These are phyloP conservation scores for Cephus rjabovi DNA, from an alignment of 2,888 invertebrate species.

Conservation along the genomic window DNA sequence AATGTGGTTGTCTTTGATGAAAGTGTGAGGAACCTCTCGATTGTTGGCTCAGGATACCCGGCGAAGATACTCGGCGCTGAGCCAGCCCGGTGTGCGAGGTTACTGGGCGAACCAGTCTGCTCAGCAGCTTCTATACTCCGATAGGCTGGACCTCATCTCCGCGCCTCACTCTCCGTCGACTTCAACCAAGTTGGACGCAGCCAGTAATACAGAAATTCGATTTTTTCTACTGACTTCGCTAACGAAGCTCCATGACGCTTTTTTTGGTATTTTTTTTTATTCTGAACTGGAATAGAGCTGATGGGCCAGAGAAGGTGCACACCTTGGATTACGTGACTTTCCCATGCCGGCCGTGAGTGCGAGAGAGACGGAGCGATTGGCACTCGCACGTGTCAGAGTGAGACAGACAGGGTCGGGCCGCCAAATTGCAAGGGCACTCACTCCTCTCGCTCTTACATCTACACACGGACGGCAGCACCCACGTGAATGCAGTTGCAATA, in stretches of 20 bases:
- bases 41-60: slow-evolving; percentile 20
- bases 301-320: neutral
- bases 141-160: neutral
- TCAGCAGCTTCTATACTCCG: slow-evolving; percentile 8
- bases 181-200: neutral
- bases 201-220: neutral
- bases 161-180: neutral
- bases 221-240: neutral
- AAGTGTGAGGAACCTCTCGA: slow-evolving; percentile 10
- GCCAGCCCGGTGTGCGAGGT: slow-evolving; percentile 43
- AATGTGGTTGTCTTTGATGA: slow-evolving; percentile 39
- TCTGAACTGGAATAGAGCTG: neutral
- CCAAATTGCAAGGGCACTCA: neutral
- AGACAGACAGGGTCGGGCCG: neutral
- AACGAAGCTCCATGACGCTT: neutral
- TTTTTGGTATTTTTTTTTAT: neutral
- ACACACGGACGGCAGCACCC: neutral
- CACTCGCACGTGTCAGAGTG: neutral
- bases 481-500: neutral
- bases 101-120: slow-evolving; percentile 59
- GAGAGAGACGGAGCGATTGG: neutral
- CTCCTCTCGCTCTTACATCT: neutral
- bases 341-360: neutral
- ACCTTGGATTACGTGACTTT: neutral
- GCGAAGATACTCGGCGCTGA: slow-evolving; percentile 28